Evolutionary conservation across 2,113 vertebrate species (phyloP), one percentile per base, ranked within the genome.

Genomic region (Neolamprologus modestus): DNA sequence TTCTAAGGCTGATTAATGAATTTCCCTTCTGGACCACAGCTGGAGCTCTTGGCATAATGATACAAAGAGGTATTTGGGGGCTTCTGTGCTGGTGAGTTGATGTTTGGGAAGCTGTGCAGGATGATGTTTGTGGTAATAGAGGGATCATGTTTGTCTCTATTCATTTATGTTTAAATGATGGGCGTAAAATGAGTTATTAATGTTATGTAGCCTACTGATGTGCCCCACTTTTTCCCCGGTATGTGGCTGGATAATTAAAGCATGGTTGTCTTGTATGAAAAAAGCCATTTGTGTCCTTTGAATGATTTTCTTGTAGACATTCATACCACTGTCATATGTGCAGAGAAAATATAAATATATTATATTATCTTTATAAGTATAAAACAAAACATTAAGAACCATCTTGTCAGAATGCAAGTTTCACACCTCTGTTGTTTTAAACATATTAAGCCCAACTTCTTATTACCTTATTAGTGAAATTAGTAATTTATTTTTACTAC

Each of bases 1-100:
- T 95, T 95, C 89, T 93, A 33, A 24, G 50, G 79, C 84, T 90
- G 95, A 94, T 94, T 93, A 93, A 94, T 94, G 93, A 93, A 68
- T 61, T 71, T 63, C 83, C 84, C 91, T 89, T 47, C 66, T 45
- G 83, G 88, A 91, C 85, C 88, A 91, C 90, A 92, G 92, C 94
- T 95, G 92, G 87, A 93, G 89, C 93, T 84, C 50, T 26, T 31
- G 82, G 89, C 73, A n/a, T 88, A 88, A 90, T 88, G 88, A 92
- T 89, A 63, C 78, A 16, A 45, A 42, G 14, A 82, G 78, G 55
- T 66, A 68, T 76, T 82, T 83, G 71, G 52, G 47, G 57, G 73
- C 42, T 24, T 66, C 57, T 85, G 80, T 73, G 53, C 26, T 82
- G 42, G 88, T 82, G 84, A 84, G 88, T 71, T 82, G 84, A 83